These are phyloP conservation scores for Cantharis rustica DNA, from an alignment of 2,888 invertebrate genomes.

Conservation along the genomic window DNA sequence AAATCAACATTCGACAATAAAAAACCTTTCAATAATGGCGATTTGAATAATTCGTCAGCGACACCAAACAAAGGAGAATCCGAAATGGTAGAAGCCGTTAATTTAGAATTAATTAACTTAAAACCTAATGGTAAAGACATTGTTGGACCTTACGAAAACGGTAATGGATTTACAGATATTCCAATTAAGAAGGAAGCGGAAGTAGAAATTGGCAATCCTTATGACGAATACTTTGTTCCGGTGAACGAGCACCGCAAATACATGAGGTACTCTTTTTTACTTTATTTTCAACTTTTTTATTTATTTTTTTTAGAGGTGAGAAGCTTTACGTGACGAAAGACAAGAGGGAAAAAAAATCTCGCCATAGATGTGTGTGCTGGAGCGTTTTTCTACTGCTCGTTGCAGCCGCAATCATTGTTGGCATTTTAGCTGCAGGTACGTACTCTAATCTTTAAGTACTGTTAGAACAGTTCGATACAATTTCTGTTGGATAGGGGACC, in stretches of 20 bases:
- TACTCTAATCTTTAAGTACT: slow-evolving; percentile 32
- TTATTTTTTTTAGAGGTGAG: slow-evolving; percentile 26
- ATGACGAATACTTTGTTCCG: slow-evolving; percentile 84
- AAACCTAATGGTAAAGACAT: slow-evolving; percentile 65
- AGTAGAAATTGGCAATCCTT: slow-evolving; percentile 70
- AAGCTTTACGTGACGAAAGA: not conserved
- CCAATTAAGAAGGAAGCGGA: slow-evolving; percentile 69
- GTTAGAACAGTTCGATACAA: not conserved
- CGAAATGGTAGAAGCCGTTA: slow-evolving; percentile 69
- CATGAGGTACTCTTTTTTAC: slow-evolving; percentile 67
- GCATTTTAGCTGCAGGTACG: slow-evolving; percentile 77
- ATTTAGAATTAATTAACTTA: slow-evolving; percentile 78
- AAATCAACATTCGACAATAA: slow-evolving; percentile 51
- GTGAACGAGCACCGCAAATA: slow-evolving; percentile 85
- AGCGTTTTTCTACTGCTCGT: slow-evolving; percentile 68
- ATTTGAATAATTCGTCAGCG: slow-evolving; percentile 44
- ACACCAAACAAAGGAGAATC: slow-evolving; percentile 47
- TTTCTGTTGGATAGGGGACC: not conserved
- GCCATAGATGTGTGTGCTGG: slow-evolving; percentile 71
- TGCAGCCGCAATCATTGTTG: slow-evolving; percentile 69
- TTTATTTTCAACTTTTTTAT: not conserved
- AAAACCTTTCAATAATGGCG: slow-evolving; percentile 50
- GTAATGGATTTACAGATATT: slow-evolving; percentile 55
- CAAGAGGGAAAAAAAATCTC: slow-evolving; percentile 69
- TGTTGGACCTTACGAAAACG: slow-evolving; percentile 57